Evolutionary conservation across 2,797 vertebrate species (phyloP).

Genomic region (Smutsia gigantea): DNA sequence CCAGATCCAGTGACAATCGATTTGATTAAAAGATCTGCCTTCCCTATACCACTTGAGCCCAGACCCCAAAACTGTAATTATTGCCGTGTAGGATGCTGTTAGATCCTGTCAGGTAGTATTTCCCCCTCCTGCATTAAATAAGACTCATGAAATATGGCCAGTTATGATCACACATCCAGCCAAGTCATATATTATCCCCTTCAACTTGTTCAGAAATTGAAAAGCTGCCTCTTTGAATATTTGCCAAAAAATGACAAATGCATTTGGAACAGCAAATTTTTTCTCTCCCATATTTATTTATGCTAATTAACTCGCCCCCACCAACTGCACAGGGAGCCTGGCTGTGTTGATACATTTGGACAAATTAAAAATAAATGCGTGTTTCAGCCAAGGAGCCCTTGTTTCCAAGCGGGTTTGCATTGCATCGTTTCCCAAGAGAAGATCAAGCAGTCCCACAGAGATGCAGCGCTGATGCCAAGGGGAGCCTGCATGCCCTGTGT

Average conservation of each 20-base stretch:
- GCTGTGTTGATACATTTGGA: not conserved
- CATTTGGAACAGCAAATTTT: conserved; percentile 34
- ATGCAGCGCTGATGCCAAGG: not conserved
- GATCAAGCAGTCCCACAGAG: not conserved
- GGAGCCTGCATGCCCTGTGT: not conserved
- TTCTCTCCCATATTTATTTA: conserved; percentile 32
- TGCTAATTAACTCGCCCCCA: conserved; percentile 15
- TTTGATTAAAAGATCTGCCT: not conserved
- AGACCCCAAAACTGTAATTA: not conserved
- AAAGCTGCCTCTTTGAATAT: not conserved
- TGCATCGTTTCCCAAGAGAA: not conserved
- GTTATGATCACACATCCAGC: not conserved
- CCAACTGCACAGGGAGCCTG: not conserved
- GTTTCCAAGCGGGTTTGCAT: not conserved
- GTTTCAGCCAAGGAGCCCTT: not conserved
- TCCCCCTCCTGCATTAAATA: not conserved
- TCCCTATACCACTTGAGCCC: not conserved
- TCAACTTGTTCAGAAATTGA: not conserved
- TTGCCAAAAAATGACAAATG: not conserved
- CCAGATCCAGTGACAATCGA: not conserved
- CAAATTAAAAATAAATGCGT: conserved; percentile 49
- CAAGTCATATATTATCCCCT: not conserved
- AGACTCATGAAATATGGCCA: not conserved
- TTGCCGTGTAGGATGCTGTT: accelerated
- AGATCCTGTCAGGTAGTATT: not conserved